These are phyloP conservation scores for Trachymyrmex cornetzi DNA, from an alignment of 1,140 invertebrate species.

Conservation along the genomic window DNA sequence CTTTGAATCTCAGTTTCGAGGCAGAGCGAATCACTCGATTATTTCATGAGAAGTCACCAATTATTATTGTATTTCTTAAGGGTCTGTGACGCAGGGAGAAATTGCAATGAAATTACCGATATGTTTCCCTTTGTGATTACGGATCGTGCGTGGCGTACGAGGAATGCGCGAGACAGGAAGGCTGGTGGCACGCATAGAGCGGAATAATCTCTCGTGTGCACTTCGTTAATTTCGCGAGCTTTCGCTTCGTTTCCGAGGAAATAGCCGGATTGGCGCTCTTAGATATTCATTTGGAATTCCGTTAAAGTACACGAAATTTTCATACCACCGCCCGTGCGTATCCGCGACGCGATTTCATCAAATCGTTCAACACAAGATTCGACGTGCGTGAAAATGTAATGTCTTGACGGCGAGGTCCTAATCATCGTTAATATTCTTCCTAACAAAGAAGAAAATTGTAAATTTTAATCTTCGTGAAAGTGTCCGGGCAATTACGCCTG, in stretches of 20 bases:
- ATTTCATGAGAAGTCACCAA: constrained; percentile 84
- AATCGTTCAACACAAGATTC: constrained; percentile 30
- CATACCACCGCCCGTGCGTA: background rate
- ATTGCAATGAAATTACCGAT: constrained; percentile 65
- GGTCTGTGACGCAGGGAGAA: constrained; percentile 66
- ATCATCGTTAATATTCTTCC: constrained; percentile 55
- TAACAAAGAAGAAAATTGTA: constrained; percentile 15
- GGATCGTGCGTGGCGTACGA: constrained; percentile 30
- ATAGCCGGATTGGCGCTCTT: background rate
- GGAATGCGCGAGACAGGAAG: constrained; percentile 26
- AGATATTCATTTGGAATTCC: background rate
- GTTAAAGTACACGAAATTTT: constrained; percentile 27
- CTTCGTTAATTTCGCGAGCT: constrained; percentile 40
- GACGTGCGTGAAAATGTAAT: constrained; percentile 41
- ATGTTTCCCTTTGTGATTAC: constrained; percentile 30
- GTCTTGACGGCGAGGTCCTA: constrained; percentile 43
- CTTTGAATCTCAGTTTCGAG: constrained; percentile 66
- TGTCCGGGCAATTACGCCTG: constrained; percentile 38
- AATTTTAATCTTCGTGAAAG: constrained; percentile 39
- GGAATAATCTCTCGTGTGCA: constrained; percentile 38
- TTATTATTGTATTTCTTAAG: constrained; percentile 82
- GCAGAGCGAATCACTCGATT: constrained; percentile 79
- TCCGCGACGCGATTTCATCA: constrained; percentile 22
- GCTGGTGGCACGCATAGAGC: background rate
- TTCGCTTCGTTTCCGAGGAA: constrained; percentile 41